Conservation (phyloP, 2,888 invertebrate genomes). For the Cheilosia impressa region DNA sequence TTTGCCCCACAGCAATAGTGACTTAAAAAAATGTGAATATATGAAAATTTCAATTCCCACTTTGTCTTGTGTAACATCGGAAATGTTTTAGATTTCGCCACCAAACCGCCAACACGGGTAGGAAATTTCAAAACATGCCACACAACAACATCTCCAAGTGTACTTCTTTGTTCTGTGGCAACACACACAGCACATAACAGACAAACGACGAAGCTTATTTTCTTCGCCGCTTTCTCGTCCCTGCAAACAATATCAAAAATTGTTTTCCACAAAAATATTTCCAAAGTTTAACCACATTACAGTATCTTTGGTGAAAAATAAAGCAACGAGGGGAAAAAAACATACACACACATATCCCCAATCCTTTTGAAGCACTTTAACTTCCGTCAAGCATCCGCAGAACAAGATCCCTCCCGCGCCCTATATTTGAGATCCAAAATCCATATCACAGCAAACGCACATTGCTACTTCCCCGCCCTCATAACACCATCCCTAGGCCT, state of each 20-base stretch:
- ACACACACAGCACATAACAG: constrained; percentile 19
- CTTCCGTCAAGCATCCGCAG: constrained; percentile 13
- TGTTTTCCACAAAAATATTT: constrained; percentile 51
- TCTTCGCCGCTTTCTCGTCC: background rate
- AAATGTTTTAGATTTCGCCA: background rate
- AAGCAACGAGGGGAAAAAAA: constrained; percentile 24
- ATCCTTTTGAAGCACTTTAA: constrained; percentile 51
- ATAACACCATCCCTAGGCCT: constrained; percentile 22
- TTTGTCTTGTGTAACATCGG: constrained; percentile 48
- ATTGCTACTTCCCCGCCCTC: background rate
- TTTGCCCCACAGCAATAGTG: constrained; percentile 6
- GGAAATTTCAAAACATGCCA: constrained; percentile 43
- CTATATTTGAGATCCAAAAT: constrained; percentile 52
- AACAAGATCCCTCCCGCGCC: constrained; percentile 34
- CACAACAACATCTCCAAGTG: constrained; percentile 30
- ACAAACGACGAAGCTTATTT: constrained; percentile 31
- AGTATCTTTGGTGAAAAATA: constrained; percentile 13
- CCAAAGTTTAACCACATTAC: constrained; percentile 62
- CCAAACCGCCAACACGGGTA: constrained; percentile 17
- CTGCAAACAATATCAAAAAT: constrained; percentile 17
- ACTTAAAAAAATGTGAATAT: constrained; percentile 8
- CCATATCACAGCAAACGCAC: constrained; percentile 29
- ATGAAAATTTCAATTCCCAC: constrained; percentile 35
- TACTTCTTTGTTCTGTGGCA: constrained; percentile 42
- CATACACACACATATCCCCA: background rate